Conservation (phyloP, 1,140 invertebrate genomes). For the Trichomalopsis sarcophagae region DNA sequence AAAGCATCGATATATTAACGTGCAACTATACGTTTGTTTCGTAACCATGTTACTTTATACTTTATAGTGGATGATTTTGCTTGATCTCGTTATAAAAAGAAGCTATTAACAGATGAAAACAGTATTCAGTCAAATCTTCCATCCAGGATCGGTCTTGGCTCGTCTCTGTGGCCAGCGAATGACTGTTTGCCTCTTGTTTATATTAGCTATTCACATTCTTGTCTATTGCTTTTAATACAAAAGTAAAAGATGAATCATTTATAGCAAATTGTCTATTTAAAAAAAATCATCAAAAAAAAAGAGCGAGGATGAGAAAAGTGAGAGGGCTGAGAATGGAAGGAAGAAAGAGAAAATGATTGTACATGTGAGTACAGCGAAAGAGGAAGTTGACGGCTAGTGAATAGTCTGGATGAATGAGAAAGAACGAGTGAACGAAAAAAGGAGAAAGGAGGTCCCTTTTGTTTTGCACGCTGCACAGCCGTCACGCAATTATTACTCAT, state of each 20-base stretch:
- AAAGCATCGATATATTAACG: conserved; percentile 5
- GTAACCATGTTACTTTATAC: background rate
- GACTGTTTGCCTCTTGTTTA: conserved; percentile 28
- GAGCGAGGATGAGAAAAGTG: conserved; percentile 23
- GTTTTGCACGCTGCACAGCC: conserved; percentile 73
- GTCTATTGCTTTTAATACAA: background rate
- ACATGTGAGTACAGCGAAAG: background rate
- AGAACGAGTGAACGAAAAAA: background rate
- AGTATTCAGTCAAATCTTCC: conserved; percentile 24
- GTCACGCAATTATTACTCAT: conserved; percentile 67
- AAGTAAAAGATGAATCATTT: background rate
- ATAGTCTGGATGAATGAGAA: background rate
- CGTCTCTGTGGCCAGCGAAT: conserved; percentile 29
- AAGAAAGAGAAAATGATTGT: background rate
- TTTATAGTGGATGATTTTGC: background rate
- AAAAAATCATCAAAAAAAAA: background rate
- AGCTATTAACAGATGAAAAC: background rate
- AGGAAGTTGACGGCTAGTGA: background rate
- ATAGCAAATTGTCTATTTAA: background rate
- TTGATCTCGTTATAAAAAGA: background rate
- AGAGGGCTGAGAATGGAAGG: background rate
- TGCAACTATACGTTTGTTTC: background rate
- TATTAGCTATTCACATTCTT: conserved; percentile 14
- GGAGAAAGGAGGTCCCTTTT: conserved; percentile 60
- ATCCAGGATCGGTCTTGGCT: conserved; percentile 17